Percentiles rank a stretch among this genome's conserved stretches.
phyloP scores from a whole-genome alignment of 1,140 invertebrate species.

The Lysiphlebus fabarum region DNA sequence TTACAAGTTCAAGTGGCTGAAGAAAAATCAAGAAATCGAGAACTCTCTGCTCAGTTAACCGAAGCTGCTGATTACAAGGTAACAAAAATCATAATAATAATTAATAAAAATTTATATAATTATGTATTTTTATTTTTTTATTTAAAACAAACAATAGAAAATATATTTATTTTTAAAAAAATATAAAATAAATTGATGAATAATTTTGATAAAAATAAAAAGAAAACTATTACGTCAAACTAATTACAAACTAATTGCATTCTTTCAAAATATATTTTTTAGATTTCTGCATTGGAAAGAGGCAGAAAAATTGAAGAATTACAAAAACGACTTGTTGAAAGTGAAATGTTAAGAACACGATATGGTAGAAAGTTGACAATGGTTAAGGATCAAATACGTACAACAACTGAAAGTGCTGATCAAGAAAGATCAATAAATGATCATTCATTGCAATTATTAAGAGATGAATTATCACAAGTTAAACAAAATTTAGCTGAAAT shows the following conservation, averaged over 20 bases:
- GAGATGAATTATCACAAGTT: constrained; percentile 68
- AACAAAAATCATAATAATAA: constrained; percentile 22
- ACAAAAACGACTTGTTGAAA: constrained; percentile 71
- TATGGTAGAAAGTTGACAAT: constrained; percentile 70
- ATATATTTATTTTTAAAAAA: too few relatives aligned
- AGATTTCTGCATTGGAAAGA: constrained; percentile 78
- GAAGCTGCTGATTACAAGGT: constrained; percentile 83
- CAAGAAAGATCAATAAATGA: constrained; percentile 69
- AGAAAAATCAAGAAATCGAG: constrained; percentile 67
- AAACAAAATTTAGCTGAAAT: constrained; percentile 70
- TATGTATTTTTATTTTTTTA: too few relatives aligned
- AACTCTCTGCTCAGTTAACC: constrained; percentile 73
- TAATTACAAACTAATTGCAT: too few relatives aligned
- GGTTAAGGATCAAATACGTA: constrained; percentile 67
- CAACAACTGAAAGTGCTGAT: constrained; percentile 63
- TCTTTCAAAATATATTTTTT: too few relatives aligned
- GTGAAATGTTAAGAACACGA: constrained; percentile 66
- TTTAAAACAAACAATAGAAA: too few relatives aligned
- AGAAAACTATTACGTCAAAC: too few relatives aligned
- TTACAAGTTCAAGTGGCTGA: constrained; percentile 70
- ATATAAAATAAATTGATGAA: too few relatives aligned
- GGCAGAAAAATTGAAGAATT: constrained; percentile 80
- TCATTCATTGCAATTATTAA: constrained; percentile 64
- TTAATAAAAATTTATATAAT: neutral
- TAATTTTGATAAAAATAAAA: too few relatives aligned